Evolutionary conservation across 2,888 invertebrate genomes (phyloP), one percentile per base, ranked within the genome.

Genomic region (Bombylius major): DNA sequence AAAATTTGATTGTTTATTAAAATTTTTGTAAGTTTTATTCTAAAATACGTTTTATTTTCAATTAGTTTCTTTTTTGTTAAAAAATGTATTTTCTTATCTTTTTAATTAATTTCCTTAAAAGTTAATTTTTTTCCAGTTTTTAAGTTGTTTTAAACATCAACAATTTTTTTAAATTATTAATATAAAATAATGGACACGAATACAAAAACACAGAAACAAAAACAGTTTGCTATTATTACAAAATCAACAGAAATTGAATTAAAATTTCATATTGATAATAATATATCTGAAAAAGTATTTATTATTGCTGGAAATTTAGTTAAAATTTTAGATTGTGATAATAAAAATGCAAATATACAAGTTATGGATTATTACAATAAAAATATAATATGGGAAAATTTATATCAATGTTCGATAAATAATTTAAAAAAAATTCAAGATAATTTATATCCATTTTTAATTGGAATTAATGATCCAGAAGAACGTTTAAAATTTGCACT

Each of bases 361-460:
- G 62, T 70, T 34, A 59, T 70, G 45, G 66, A 70, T 48, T 65
- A 65, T 50, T 59, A 61, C 7, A 62, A 65, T 49, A 62, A 64
- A 39, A 55, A 60, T 54, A 61, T 64, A 7, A 64, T 66, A 5
- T 66, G 64, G 58, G 66, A 67, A 53, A 67, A 69, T 58, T 61
- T 69, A 11, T 70, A 68, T 53, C 65, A 66, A 60, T 70, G 70
- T 56, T 65, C 64, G 4, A 59, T 59, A 45, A 58, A 56, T 39
- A 60, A 65, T 60, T 61, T 70, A 32, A 58, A 61, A 31, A 56
- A 50, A 54, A 68, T 71, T 12, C 42, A 60, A 13, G 66, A 68
- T 52, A 69, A 68, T 51, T 62, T 80, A 47, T 79, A 78, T 77
- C 76, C 75, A 45, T 78, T 72, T 65, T 66, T 81, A 47, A 75